Base-by-base conservation (phyloP, 2,113 vertebrate genomes). In the Phycodurus eques region DNA sequence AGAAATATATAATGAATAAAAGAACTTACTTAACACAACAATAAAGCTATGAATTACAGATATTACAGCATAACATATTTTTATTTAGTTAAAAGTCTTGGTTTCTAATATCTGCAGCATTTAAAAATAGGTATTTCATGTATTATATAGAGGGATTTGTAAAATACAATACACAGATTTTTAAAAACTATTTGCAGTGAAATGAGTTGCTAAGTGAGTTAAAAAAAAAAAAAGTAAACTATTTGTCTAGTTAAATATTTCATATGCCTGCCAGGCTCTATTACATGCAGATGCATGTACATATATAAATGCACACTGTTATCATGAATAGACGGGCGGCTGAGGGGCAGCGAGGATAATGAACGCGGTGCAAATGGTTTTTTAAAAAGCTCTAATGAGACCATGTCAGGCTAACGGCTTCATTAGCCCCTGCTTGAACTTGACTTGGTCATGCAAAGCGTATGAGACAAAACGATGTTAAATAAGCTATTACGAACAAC, bases 321-420 rank as follows among this genome's bases (percentile, higher is more conserved):
- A 47, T 77, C 42, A 70, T 60, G 67, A 72, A 80, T 70, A 39
- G 67, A 67, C 8, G 42, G 42, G 43, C 70, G 43, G 68, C 80
- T 49, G 44, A 54, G 8, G 31, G 73, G 85, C 82, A 66, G 39
- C 62, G 71, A 71, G 72, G 42, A 64, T 82, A 80, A 81, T 78
- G 62, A 83, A 81, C 51, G 43, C 27, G 22, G 65, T 71, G 72
- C 53, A 83, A 87, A 82, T 62, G 33, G 14, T 39, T 10, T 63
- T 17, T 56, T 13, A 15, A 51, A 56, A 71, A 39, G 20, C 79
- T 73, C 63, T 86, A 80, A 84, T 85, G 82, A 79, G 71, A 71
- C 0, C 51, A 0, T 11, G 57, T 62, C 62, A 70, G 68, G 2
- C 64, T 67, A 74, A 83, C 66, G 66, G 47, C 73, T 84, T 80